Conservation (phyloP, 2,797 vertebrate genomes). For the Melopsittacus undulatus region DNA sequence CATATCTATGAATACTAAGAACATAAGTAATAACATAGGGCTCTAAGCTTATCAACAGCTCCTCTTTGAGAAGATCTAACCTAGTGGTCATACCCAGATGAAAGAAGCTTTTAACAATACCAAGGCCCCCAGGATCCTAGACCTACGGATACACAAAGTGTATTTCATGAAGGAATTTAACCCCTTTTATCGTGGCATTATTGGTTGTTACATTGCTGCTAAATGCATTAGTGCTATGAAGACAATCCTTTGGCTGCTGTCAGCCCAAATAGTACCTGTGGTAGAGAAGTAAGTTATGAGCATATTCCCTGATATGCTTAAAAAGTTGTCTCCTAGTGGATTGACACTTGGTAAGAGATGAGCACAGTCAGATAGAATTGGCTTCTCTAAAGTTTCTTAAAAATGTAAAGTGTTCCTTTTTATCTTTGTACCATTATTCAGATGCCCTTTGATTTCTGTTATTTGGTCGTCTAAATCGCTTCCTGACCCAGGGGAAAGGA, state of each 20-base stretch:
- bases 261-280: neutral
- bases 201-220: neutral
- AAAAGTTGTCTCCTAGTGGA: neutral
- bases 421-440: neutral
- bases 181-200: neutral
- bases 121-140: neutral
- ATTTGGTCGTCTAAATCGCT: neutral
- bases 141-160: neutral
- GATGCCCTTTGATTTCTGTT: neutral
- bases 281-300: neutral
- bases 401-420: neutral
- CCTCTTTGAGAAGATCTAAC: neutral
- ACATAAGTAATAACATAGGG: neutral
- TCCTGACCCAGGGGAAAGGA: neutral
- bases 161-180: neutral
- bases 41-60: neutral
- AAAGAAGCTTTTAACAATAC: neutral
- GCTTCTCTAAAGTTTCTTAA: neutral
- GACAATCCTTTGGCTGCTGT: neutral
- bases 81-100: neutral
- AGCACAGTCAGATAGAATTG: neutral
- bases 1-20: neutral
- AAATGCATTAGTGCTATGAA: neutral
- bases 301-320: neutral
- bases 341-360: neutral